Conservation (phyloP, 2,797 vertebrate genomes). For the Oreonectes daqikongensis region DNA sequence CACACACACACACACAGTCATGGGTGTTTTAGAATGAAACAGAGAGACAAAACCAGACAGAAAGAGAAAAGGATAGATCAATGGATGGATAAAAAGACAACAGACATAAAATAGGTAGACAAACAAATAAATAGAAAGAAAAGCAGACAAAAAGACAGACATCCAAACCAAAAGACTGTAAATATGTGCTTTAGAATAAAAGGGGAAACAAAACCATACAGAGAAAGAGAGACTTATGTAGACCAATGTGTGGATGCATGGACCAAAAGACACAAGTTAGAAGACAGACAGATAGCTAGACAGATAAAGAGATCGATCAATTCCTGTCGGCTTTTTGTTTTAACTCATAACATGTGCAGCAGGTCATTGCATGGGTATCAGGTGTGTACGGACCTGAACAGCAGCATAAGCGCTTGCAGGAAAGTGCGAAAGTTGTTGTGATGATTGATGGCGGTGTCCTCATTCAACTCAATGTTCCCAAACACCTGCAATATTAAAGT, state of each 20-base stretch:
- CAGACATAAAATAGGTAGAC: too few species aligned
- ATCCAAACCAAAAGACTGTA: too few species aligned
- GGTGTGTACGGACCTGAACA: conserved; percentile 84
- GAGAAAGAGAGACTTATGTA: background rate
- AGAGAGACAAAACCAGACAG: too few species aligned
- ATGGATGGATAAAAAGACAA: too few species aligned
- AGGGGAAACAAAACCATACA: background rate
- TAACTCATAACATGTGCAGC: background rate
- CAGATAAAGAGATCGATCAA: background rate
- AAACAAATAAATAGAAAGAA: too few species aligned
- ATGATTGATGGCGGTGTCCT: conserved; percentile 89
- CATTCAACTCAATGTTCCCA: conserved; percentile 90
- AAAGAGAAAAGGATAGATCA: too few species aligned
- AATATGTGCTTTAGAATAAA: background rate
- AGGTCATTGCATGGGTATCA: background rate
- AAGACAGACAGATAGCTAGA: background rate
- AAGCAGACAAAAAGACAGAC: too few species aligned
- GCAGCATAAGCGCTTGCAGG: conserved; percentile 92
- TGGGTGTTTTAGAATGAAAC: too few species aligned
- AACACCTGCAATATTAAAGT: conserved; percentile 81
- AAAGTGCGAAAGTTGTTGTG: conserved; percentile 98
- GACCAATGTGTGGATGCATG: background rate
- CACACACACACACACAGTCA: too few species aligned
- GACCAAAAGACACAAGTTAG: background rate
- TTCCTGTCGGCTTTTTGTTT: too few species aligned